Evolutionary conservation across 2,113 vertebrate genomes (phyloP).

Genomic region (Felis catus): F.catus_Fca126_mat1.0 CM031429.1:7037001-7037500

Average conservation of each 20-base stretch:
- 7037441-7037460: not conserved
- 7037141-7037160: not conserved
- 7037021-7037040: no score
- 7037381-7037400: not conserved
- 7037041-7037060: no score
- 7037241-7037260: not conserved
- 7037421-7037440: not conserved
- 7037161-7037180: not conserved
- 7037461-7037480: not conserved
- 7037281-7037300: not conserved
- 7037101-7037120: not conserved
- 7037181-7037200: not conserved
- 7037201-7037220: not conserved
- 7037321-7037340: not conserved
- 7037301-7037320: not conserved
- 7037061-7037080: no score
- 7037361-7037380: not conserved
- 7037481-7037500: not conserved
- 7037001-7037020: accelerated
- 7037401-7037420: not conserved
- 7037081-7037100: no score
- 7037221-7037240: not conserved
- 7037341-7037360: not conserved
- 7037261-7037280: not conserved
- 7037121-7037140: not conserved